A percentile compares a stretch with the other conserved stretches of the same genome.
These are phyloP conservation scores for Arnoldichthys spilopterus DNA, from an alignment of 2,797 vertebrate genomes.

Conservation along the genomic window DNA sequence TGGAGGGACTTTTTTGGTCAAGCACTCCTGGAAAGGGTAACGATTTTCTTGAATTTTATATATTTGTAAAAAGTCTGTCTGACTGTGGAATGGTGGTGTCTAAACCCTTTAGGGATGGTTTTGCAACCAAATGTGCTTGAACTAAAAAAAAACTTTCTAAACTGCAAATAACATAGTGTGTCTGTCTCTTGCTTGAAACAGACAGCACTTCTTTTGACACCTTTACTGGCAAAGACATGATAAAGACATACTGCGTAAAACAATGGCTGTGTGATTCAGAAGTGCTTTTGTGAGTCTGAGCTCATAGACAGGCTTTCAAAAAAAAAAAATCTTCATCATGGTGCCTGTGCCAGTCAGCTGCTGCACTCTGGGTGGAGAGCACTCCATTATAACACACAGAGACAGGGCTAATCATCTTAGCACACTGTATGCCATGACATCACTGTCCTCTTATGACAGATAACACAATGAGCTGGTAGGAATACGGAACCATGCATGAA, in stretches of 20 bases:
- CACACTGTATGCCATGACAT: slow-evolving; percentile 18
- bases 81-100: too few relatives aligned
- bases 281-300: slow-evolving; percentile 31
- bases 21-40: too few relatives aligned
- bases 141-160: background rate
- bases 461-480: background rate
- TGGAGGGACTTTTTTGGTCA: too few relatives aligned
- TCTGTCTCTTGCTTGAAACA: slow-evolving; percentile 1
- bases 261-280: slow-evolving; percentile 9
- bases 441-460: background rate
- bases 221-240: slow-evolving; percentile 2
- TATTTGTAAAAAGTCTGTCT: too few relatives aligned
- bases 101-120: too few relatives aligned
- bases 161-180: background rate
- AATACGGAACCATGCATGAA: background rate
- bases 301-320: slow-evolving; percentile 24
- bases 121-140: background rate
- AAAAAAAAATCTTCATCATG: slow-evolving; percentile 25
- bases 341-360: slow-evolving; percentile 19
- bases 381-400: slow-evolving; percentile 14
- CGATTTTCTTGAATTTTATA: too few relatives aligned
- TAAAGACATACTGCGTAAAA: slow-evolving; percentile 18
- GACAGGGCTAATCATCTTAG: slow-evolving; percentile 17
- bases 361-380: slow-evolving; percentile 15
- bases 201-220: background rate